Evolutionary conservation across 23 tunicate genomes (phyloP).

Genomic region (Halocynthia aurantium): DNA sequence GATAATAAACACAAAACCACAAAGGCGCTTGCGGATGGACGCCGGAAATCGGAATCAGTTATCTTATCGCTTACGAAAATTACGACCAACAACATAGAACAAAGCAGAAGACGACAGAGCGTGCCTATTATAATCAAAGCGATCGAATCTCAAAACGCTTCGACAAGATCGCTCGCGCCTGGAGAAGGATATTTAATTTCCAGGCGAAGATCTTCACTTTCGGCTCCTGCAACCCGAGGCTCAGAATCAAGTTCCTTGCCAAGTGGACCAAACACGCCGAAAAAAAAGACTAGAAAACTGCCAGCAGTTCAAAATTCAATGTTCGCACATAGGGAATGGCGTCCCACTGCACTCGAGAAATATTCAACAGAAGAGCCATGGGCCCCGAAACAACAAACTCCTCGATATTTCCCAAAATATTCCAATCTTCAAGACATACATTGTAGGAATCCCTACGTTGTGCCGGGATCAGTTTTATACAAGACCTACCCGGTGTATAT

Average conservation of each 20-base stretch:
- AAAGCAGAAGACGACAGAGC: constrained; percentile 12
- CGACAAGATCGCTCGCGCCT: neutral
- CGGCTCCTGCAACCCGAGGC: constrained; percentile 75
- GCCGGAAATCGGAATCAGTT: constrained; percentile 5
- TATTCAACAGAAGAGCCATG: constrained; percentile 56
- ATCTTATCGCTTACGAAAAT: neutral
- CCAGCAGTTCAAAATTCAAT: constrained; percentile 2
- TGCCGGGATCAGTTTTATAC: constrained; percentile 46
- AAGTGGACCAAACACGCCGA: constrained; percentile 7
- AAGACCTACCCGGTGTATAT: neutral
- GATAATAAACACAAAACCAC: neutral
- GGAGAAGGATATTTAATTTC: constrained; percentile 15
- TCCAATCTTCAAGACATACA: constrained; percentile 66
- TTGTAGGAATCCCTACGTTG: constrained; percentile 70
- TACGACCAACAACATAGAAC: neutral
- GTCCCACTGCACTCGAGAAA: constrained; percentile 49
- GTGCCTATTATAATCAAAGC: constrained; percentile 7
- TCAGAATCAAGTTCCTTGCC: neutral
- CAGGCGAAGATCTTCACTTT: constrained; percentile 31
- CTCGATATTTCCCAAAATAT: constrained; percentile 65
- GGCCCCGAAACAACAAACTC: constrained; percentile 43
- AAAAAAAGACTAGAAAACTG: constrained; percentile 12
- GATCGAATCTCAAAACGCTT: neutral
- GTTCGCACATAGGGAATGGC: constrained; percentile 54
- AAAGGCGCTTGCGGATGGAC: neutral